These are phyloP conservation scores for Muraenolepis orangiensis DNA, from an alignment of 2,797 vertebrate genomes.

Conservation along the genomic window DNA sequence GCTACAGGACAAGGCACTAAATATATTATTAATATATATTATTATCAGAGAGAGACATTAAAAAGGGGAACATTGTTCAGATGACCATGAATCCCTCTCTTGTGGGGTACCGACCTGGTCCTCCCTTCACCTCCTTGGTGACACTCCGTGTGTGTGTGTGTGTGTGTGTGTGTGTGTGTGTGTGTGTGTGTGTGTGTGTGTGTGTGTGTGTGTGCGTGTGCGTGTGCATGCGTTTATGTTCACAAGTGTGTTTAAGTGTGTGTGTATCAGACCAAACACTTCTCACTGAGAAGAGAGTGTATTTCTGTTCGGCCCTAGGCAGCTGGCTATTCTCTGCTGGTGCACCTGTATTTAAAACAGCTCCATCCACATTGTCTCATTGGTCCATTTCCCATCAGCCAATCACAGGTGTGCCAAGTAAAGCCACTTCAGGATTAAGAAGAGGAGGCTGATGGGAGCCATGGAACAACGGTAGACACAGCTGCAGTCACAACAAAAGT, in stretches of 20 bases:
- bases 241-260: conserved; percentile 6
- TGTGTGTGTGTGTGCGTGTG: conserved; percentile 1
- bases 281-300: not conserved
- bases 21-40: not conserved
- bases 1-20: not conserved
- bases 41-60: not conserved
- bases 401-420: conserved; percentile 14
- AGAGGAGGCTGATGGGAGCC: conserved; percentile 17
- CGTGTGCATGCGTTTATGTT: not conserved
- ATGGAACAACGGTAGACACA: conserved; percentile 53
- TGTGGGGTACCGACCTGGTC: not conserved
- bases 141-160: conserved; percentile 14
- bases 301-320: conserved; percentile 55
- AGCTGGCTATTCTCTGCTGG: conserved; percentile 64
- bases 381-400: conserved; percentile 55
- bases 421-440: not conserved
- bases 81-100: not conserved
- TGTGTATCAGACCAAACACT: not conserved
- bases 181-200: not conserved
- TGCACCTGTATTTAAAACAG: conserved; percentile 70
- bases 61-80: not conserved
- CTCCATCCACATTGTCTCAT: conserved; percentile 57
- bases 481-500: conserved; percentile 45
- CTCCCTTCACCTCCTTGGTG: too few species aligned
- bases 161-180: conserved; percentile 8